These are phyloP conservation scores for Glossophaga mutica DNA, from an alignment of 2,797 vertebrate genomes.

Conservation along the genomic window DNA sequence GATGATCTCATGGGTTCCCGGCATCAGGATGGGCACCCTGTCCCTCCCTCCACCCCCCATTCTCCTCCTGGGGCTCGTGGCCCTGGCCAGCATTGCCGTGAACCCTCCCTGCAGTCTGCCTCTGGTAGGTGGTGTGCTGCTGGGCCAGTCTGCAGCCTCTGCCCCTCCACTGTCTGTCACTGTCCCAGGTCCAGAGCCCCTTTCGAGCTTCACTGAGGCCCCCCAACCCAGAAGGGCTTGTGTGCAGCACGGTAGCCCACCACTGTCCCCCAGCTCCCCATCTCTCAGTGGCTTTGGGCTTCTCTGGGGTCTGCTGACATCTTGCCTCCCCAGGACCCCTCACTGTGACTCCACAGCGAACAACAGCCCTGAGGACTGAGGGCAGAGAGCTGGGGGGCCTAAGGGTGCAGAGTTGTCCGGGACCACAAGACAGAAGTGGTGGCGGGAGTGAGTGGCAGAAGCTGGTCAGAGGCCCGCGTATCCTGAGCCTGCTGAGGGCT, in stretches of 20 bases:
- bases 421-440: background rate
- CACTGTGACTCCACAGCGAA: too few species aligned
- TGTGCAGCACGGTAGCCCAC: rapidly evolving
- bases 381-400: background rate
- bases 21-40: background rate
- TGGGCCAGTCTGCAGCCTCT: background rate
- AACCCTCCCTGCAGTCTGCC: background rate
- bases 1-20: background rate
- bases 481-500: background rate
- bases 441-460: background rate
- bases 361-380: background rate
- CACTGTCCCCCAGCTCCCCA: rapidly evolving
- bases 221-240: background rate
- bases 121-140: too few species aligned
- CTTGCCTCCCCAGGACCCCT: background rate
- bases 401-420: too few species aligned
- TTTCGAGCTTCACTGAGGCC: background rate
- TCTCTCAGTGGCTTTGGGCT: background rate
- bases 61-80: background rate
- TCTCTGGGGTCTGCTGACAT: background rate
- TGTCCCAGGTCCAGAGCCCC: background rate
- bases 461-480: background rate
- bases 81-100: rapidly evolving
- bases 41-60: background rate
- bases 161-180: background rate